Evolutionary conservation across 2,888 invertebrate species (phyloP), one percentile per base, ranked within the genome.

Genomic region (Podotricha telesiphe): DNA sequence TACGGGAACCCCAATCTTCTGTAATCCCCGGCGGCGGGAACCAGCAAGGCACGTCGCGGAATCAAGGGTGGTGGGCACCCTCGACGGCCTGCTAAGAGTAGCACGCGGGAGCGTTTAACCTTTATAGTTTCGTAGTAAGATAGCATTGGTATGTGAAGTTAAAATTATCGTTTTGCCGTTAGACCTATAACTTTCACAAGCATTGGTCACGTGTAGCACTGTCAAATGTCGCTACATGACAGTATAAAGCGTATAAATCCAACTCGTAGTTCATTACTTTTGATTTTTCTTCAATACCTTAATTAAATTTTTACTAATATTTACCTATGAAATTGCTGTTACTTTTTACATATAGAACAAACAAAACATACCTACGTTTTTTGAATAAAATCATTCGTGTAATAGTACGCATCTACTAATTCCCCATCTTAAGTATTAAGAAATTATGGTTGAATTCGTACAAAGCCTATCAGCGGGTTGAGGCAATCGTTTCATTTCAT

Each of bases 401-500:
- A 10, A 37, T 1, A 37, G 2, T 42, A 42, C 13, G 8, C 10
- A 34, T 53, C 15, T 28, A 55, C 34, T 55, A 55, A 55, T 55
- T 28, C 34, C 17, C 28, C 28, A 55, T 55, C 7, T 55, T 55
- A 28, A 37, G 37, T 15, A n/a, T 17, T 55, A 37, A 37, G 55
- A 55, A 55, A 34, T 55, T 28, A 17, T 28, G 17, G 55, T 34
- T 55, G 55, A 37, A 37, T 55, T 55, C 55, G 37, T 55, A 55
- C 42, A 58, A 65, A 65, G 11, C 58, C 37, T 65, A 58, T 58
- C 55, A 19, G 20, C 20, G 40, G 42, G 50, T 47, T 48, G 37
- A n/a, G 37, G 37, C 37, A 58, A 66, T 48, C 65, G 58, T 66
- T 66, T 66, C 47, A 66, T 66, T 66, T 66, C 65, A 66, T 58